These are phyloP conservation scores for Prorops nasuta DNA, from an alignment of 1,140 invertebrate genomes.

Conservation along the genomic window DNA sequence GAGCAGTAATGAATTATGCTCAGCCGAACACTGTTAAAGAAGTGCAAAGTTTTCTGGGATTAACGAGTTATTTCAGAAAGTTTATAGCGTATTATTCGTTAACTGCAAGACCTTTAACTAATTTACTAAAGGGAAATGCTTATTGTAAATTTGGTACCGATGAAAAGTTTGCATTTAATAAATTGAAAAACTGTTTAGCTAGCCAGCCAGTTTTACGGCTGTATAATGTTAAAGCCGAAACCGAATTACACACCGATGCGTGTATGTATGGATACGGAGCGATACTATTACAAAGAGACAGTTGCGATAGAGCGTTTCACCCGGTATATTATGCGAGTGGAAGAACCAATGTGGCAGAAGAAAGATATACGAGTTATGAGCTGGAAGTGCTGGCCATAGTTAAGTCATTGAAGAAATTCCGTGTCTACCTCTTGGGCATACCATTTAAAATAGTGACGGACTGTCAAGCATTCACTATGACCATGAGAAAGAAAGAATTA, in stretches of 20 bases:
- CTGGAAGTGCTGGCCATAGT: slow-evolving; percentile 2
- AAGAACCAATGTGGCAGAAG: not conserved
- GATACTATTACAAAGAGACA: slow-evolving; percentile 22
- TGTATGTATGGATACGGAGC: slow-evolving; percentile 27
- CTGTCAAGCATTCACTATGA: not conserved
- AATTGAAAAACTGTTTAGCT: not conserved
- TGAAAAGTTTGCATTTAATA: slow-evolving; percentile 10
- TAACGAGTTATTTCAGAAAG: slow-evolving; percentile 42
- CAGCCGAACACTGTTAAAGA: slow-evolving; percentile 21
- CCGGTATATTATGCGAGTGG: too few relatives aligned
- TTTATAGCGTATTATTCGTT: slow-evolving; percentile 33
- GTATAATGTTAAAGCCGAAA: slow-evolving; percentile 18
- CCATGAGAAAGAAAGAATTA: not conserved
- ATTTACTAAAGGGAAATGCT: slow-evolving; percentile 32
- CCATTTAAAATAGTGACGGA: slow-evolving; percentile 2
- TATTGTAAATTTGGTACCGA: slow-evolving; percentile 8
- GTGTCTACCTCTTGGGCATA: not conserved
- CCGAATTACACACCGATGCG: too few relatives aligned
- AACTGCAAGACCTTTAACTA: slow-evolving; percentile 38
- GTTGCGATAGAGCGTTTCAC: slow-evolving; percentile 1
- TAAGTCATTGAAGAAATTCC: too few relatives aligned
- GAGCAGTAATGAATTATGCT: slow-evolving; percentile 12
- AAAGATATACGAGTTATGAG: slow-evolving; percentile 1
- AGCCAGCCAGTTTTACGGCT: slow-evolving; percentile 24
- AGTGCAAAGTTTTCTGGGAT: slow-evolving; percentile 40